Base-by-base conservation (phyloP, 2,888 invertebrate species). In the Villa cingulata region DNA sequence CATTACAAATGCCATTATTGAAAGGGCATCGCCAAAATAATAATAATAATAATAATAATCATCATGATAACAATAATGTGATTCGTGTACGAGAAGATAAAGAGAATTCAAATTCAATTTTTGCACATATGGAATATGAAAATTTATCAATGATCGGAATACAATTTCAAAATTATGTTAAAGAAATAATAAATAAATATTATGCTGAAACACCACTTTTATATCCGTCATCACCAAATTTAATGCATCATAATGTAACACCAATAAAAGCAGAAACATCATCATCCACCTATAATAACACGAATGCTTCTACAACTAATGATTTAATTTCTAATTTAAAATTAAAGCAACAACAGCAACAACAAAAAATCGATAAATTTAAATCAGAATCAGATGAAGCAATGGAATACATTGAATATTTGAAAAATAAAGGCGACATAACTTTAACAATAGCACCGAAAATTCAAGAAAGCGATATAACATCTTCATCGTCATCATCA, bases 141-240 rank as follows among this genome's bases (percentile, higher is more conserved):
- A 64, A 65, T 59, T 58, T 68, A 51, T 64, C 65, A 51, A 66
- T 65, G 55, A 62, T 67, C 49, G 66, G 65, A 49, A 60, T 65
- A 52, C 66, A 68, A 57, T 66, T 68, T 56, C 68, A 68, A 52
- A 67, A 68, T 54, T 68, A 68, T 56, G 65, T 68, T 49, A 68
- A 66, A 52, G 66, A 66, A 51, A 66, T 68, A 41, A 68, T 68
- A 17, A 66, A 61, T 52, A 68, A 68, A 58, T 68, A 68, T 47
- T 68, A 68, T 54, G 65, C 65, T 20, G 68, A 68, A 52, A 62
- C 64, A 38, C 64, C 68, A 23, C 53, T 65, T 12, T 58, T 63
- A 55, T 63, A 62, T 49, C 59, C 65, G 6, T 53, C 56, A n/a
- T 55, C 55, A 18, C 56, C 60, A 60, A 27, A 9, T 60, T 3